Conservation (phyloP, 2,113 vertebrate genomes). For the Turnix velox region DNA sequence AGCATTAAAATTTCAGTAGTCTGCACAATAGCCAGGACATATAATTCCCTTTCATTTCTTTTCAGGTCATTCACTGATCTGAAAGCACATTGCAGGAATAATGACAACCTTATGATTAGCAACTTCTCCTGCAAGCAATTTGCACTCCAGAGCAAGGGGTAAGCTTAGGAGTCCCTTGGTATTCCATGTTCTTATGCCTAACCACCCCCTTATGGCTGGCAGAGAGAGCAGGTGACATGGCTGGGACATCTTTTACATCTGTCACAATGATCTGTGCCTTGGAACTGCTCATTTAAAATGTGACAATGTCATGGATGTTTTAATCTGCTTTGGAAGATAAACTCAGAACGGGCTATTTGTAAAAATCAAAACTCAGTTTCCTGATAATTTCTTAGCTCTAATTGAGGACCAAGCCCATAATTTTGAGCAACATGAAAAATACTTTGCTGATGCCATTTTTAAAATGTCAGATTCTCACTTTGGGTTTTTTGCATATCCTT, state of each 20-base stretch:
- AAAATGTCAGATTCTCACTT: neutral
- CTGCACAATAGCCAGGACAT: neutral
- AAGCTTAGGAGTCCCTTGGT: neutral
- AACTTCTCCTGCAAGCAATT: neutral
- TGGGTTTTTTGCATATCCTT: neutral
- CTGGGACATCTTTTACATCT: neutral
- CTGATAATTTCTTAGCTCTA: neutral
- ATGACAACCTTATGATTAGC: neutral
- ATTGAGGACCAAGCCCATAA: neutral
- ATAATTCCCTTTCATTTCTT: neutral
- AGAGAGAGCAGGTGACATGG: neutral
- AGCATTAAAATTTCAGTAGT: neutral
- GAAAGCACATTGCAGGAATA: neutral
- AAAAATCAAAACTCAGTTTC: neutral
- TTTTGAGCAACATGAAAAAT: neutral
- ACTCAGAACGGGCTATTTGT: neutral
- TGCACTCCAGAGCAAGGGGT: neutral
- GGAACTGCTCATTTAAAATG: neutral
- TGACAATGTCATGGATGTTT: neutral
- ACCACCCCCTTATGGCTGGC: neutral
- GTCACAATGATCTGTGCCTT: neutral
- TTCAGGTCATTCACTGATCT: neutral
- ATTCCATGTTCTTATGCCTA: neutral
- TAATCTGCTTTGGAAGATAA: neutral
- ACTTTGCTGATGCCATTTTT: neutral